Percentiles rank a stretch among this genome's conserved stretches.
Conservation (phyloP, 1,140 invertebrate genomes). For the Heliothis virescens region DNA sequence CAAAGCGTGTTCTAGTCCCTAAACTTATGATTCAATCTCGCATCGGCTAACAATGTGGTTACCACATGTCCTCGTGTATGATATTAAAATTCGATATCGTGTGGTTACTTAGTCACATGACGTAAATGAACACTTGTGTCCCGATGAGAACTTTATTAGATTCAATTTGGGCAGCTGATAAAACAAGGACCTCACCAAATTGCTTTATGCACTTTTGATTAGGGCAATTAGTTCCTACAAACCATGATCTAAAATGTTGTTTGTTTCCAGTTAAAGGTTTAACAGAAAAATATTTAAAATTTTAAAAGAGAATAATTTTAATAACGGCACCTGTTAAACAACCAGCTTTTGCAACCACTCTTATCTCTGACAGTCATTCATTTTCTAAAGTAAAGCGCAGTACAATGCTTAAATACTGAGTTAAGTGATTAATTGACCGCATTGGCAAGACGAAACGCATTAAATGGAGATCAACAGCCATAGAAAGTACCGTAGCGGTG, state of each 20-base stretch:
- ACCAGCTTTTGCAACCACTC: neutral
- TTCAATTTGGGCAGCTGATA: slow-evolving; percentile 55
- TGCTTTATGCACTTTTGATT: neutral
- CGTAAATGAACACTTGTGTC: slow-evolving; percentile 64
- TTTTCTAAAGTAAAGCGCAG: slow-evolving; percentile 37
- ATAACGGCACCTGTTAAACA: slow-evolving; percentile 3
- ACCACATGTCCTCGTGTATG: slow-evolving; percentile 72
- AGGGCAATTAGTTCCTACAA: no score
- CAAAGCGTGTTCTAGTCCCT: slow-evolving; percentile 68
- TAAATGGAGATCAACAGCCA: slow-evolving; percentile 75
- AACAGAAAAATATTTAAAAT: neutral
- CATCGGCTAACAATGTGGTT: slow-evolving; percentile 63
- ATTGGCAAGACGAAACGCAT: slow-evolving; percentile 77
- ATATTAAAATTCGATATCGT: slow-evolving; percentile 74
- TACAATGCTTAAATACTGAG: slow-evolving; percentile 45
- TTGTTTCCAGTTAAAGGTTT: neutral
- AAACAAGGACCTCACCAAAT: slow-evolving; percentile 32
- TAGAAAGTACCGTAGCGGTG: slow-evolving; percentile 80
- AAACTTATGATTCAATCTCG: slow-evolving; percentile 73
- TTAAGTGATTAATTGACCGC: slow-evolving; percentile 78
- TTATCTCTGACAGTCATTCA: slow-evolving; percentile 9
- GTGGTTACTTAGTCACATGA: slow-evolving; percentile 71
- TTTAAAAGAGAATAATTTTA: neutral
- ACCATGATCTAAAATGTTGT: neutral
- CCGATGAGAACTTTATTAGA: slow-evolving; percentile 61